phyloP scores from a whole-genome alignment of 2,888 invertebrate genomes.

The Microdon myrmicae region DNA sequence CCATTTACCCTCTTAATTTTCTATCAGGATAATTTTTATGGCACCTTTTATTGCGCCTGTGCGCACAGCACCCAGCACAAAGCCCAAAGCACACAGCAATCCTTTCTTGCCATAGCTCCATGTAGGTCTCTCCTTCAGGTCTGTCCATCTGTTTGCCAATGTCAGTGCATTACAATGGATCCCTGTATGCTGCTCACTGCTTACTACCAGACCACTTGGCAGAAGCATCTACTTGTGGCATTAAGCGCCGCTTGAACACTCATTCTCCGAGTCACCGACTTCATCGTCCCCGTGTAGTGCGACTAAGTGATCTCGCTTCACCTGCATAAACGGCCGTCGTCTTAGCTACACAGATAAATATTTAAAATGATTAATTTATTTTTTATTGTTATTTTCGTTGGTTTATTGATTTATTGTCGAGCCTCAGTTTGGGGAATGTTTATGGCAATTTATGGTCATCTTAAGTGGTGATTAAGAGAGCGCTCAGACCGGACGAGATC shows the following conservation, averaged over 20 bases:
- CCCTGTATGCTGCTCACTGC: slow-evolving; percentile 29
- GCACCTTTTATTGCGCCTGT: slow-evolving; percentile 43
- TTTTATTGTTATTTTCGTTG: slow-evolving; percentile 66
- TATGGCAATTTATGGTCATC: slow-evolving; percentile 53
- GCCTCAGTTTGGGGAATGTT: slow-evolving; percentile 44
- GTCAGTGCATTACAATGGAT: not conserved
- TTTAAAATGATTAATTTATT: slow-evolving; percentile 67
- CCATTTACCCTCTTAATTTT: slow-evolving; percentile 49
- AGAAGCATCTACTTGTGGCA: slow-evolving; percentile 25
- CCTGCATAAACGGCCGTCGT: slow-evolving; percentile 40
- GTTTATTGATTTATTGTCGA: slow-evolving; percentile 64
- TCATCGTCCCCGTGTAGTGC: slow-evolving; percentile 10
- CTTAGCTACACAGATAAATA: slow-evolving; percentile 55
- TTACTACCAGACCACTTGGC: slow-evolving; percentile 26
- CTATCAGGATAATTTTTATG: slow-evolving; percentile 50
- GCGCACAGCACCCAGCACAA: slow-evolving; percentile 29
- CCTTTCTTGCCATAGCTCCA: slow-evolving; percentile 16
- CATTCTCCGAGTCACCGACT: slow-evolving; percentile 34
- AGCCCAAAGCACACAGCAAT: not conserved
- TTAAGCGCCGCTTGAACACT: slow-evolving; percentile 39
- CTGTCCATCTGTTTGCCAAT: slow-evolving; percentile 8
- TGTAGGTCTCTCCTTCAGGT: slow-evolving; percentile 5
- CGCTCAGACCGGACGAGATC: slow-evolving; percentile 28
- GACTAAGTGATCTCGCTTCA: slow-evolving; percentile 45
- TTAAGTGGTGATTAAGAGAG: slow-evolving; percentile 53